phyloP scores from a whole-genome alignment of 2,888 invertebrate genomes.

The Acanthosepion esculentum region DNA sequence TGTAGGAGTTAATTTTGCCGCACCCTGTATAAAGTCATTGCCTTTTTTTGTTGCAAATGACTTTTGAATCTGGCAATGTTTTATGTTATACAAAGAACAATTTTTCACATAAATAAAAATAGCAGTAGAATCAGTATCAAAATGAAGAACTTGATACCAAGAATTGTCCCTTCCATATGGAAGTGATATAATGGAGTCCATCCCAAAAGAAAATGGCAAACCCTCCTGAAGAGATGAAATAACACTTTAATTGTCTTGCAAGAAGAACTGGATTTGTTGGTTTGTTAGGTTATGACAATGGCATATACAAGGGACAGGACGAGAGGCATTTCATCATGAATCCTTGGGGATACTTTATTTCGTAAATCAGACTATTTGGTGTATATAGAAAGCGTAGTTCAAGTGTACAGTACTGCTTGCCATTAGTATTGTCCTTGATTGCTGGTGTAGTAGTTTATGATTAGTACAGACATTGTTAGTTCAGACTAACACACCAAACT shows the following conservation, averaged over 20 bases:
- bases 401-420: background rate
- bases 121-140: background rate
- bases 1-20: no score
- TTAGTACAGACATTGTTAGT: slow-evolving; percentile 20
- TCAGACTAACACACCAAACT: background rate
- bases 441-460: background rate
- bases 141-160: background rate
- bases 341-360: background rate
- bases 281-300: background rate
- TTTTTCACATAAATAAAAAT: background rate
- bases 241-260: background rate
- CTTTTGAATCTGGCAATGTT: no score
- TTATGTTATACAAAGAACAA: background rate
- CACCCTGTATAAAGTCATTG: no score
- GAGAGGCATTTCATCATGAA: background rate
- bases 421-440: background rate
- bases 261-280: background rate
- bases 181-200: background rate
- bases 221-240: background rate
- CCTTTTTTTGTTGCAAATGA: no score
- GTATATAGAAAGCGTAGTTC: background rate
- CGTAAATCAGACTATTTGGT: background rate
- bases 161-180: background rate
- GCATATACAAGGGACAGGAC: background rate
- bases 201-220: background rate